Evolutionary conservation across 1,140 invertebrate species (phyloP), one percentile per base, ranked within the genome.

Genomic region (Heliothis subflexa): DNA sequence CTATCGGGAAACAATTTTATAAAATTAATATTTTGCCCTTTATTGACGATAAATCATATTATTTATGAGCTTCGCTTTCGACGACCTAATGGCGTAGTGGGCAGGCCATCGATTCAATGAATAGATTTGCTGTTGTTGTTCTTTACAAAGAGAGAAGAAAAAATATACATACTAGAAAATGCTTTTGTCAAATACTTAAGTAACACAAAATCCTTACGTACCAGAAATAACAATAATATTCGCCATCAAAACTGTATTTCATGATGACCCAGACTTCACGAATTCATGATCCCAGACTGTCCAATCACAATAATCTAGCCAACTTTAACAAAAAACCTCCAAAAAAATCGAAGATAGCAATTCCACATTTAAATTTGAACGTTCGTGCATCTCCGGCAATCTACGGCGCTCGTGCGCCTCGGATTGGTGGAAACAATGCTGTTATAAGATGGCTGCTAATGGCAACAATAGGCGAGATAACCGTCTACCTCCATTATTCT

Each of bases 401-500:
- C 72, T 66, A 13, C 54, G 45, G 9, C 33, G 25, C 55, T 52
- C 57, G 74, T 86, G 78, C 72, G 64, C 61, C 18, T 54, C 52
- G 59, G 82, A 86, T 85, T 85, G 85, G 83, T 77, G 76, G 70
- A 83, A 85, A 88, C 87, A 87, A 88, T 87, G 83, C 81, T 73
- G 83, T 85, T 87, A 86, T 83, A 85, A 83, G 85, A 85, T 87
- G 80, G 78, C 82, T 81, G 81, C 81, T 84, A 88, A 86, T 84
- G 79, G 78, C 82, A 86, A 88, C 86, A 89, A 89, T 86, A 78
- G 86, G 28, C 49, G 14, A 75, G 88, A 89, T 89, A 89, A 88
- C 86, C 86, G 81, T 89, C 86, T 89, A 84, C 81, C 85, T 85
- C 85, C 78, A 88, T 89, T 89, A 88, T 83, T 59, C 78, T 62